These are phyloP conservation scores for Antheraea mylitta DNA, from an alignment of 1,140 invertebrate genomes.

Conservation along the genomic window DNA sequence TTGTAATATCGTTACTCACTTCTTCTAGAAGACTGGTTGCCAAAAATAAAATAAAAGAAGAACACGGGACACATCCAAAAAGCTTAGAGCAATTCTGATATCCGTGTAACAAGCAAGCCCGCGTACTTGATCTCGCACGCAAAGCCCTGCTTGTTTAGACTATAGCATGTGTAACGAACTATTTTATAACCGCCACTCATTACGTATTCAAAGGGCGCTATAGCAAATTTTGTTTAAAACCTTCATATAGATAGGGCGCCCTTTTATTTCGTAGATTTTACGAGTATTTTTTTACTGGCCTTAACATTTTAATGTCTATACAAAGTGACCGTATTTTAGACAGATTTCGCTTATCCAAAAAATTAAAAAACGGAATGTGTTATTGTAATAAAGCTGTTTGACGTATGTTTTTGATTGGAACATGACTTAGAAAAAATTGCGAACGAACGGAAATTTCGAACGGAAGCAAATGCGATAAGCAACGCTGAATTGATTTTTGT, in stretches of 20 bases:
- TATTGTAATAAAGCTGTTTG: too few species aligned
- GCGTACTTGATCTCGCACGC: slow-evolving; percentile 28
- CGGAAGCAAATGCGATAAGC: too few species aligned
- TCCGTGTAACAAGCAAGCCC: slow-evolving; percentile 13
- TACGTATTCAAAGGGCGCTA: slow-evolving; percentile 21
- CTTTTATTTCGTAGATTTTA: not conserved
- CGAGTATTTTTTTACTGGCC: not conserved
- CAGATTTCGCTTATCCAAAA: too few species aligned
- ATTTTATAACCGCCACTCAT: slow-evolving; percentile 30
- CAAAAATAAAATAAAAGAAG: too few species aligned
- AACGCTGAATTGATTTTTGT: too few species aligned
- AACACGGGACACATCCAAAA: not conserved
- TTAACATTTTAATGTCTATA: not conserved
- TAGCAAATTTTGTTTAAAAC: slow-evolving; percentile 17
- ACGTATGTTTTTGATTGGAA: too few species aligned
- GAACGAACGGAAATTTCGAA: too few species aligned
- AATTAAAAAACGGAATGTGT: too few species aligned
- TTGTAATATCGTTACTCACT: too few species aligned
- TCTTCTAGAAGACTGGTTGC: too few species aligned
- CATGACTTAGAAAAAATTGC: too few species aligned
- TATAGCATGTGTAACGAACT: slow-evolving; percentile 34
- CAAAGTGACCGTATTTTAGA: not conserved
- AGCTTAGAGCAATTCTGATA: slow-evolving; percentile 4
- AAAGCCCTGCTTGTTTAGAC: slow-evolving; percentile 31
- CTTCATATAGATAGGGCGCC: not conserved